Percentiles rank a stretch among this genome's conserved stretches.
Conservation (phyloP, 2,888 invertebrate species). For the Andrena haemorrhoa region DNA sequence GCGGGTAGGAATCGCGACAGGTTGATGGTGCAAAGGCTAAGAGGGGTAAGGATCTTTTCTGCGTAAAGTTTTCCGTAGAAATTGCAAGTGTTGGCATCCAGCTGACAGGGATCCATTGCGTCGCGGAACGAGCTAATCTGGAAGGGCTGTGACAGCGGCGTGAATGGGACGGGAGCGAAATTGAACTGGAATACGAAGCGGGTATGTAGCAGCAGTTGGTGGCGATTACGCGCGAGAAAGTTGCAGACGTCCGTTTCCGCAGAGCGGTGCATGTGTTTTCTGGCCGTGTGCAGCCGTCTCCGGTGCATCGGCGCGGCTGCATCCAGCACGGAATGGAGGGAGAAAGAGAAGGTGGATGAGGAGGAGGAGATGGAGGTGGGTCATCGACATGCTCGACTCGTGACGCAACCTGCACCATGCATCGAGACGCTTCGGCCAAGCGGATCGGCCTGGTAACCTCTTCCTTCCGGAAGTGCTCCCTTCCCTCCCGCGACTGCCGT, state of each 20-base stretch:
- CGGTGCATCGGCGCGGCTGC: constrained; percentile 20
- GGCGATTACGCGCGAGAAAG: constrained; percentile 30
- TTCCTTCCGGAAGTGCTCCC: constrained; percentile 67
- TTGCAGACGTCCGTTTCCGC: constrained; percentile 18
- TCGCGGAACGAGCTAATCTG: background rate
- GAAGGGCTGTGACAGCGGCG: background rate
- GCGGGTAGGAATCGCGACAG: no score
- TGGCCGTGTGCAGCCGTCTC: constrained; percentile 19
- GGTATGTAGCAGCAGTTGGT: background rate
- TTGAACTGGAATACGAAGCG: constrained; percentile 1
- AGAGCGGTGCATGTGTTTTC: constrained; percentile 14
- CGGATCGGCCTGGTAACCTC: constrained; percentile 70
- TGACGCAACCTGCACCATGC: constrained; percentile 67
- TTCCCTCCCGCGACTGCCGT: background rate
- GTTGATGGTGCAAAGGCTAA: no score
- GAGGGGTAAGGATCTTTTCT: no score
- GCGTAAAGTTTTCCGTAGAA: no score
- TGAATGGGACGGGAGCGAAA: background rate
- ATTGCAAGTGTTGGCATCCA: no score
- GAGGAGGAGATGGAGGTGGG: constrained; percentile 66
- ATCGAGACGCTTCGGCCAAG: constrained; percentile 57
- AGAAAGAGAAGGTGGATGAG: constrained; percentile 41
- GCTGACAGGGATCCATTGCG: no score
- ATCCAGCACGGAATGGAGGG: constrained; percentile 1
- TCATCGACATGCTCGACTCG: constrained; percentile 72